Evolutionary conservation across 2,113 vertebrate species (phyloP).

Genomic region (Pseudopodoces humilis): DNA sequence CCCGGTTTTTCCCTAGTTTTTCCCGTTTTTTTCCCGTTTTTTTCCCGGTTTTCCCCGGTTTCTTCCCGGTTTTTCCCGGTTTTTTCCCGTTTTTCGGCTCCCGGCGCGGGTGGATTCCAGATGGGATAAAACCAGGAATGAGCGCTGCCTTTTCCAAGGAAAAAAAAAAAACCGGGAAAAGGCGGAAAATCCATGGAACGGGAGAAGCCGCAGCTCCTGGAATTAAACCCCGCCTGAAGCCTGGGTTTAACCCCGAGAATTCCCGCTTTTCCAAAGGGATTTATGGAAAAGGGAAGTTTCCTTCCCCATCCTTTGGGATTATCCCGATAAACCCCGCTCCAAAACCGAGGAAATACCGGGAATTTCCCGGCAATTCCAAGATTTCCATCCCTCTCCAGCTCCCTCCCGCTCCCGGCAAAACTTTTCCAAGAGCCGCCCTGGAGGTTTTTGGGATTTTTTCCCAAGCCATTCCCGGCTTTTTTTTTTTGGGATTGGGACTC

Average conservation of each 20-base stretch:
- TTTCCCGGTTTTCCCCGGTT: too few relatives aligned
- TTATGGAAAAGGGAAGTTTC: too few relatives aligned
- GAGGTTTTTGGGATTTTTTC: neutral
- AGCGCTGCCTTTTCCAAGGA: neutral
- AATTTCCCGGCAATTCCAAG: neutral
- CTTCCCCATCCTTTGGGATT: neutral
- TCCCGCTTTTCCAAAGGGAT: neutral
- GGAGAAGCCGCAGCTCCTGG: neutral
- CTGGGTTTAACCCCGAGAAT: neutral
- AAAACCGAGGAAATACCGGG: neutral
- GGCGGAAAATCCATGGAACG: neutral
- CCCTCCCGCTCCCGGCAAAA: neutral
- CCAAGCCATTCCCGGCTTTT: neutral
- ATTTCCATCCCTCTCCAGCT: neutral
- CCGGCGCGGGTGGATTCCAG: neutral
- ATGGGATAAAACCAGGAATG: neutral
- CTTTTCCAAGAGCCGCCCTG: neutral
- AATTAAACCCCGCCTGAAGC: neutral
- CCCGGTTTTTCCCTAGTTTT: too few relatives aligned
- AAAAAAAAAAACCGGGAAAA: neutral
- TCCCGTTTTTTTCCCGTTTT: fast-evolving
- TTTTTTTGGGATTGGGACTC: constrained; percentile 37
- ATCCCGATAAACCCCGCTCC: neutral
- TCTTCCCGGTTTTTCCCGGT: fast-evolving
- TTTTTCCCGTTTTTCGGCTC: neutral